These are phyloP conservation scores for Eumerus sabulonum DNA, from an alignment of 2,888 invertebrate species.

Conservation along the genomic window DNA sequence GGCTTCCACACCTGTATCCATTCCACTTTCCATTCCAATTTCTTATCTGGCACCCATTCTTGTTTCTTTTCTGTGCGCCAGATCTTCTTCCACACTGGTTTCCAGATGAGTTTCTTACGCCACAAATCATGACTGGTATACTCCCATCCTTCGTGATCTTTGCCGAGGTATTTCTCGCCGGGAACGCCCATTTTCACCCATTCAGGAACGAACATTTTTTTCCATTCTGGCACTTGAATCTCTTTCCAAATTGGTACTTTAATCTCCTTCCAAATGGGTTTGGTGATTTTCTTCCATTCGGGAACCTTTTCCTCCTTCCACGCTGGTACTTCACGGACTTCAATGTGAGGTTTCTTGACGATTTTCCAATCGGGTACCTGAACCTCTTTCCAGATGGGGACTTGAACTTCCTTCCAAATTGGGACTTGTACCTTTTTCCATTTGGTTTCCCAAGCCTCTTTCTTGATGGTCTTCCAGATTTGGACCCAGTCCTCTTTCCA, in stretches of 20 bases:
- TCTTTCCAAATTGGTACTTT: slow-evolving; percentile 85
- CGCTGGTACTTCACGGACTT: slow-evolving; percentile 87
- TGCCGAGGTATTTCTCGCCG: slow-evolving; percentile 89
- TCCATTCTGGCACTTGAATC: slow-evolving; percentile 80
- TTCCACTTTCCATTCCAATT: slow-evolving; percentile 82
- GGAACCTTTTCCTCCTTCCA: slow-evolving; percentile 87
- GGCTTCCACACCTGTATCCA: slow-evolving; percentile 87
- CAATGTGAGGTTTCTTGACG: slow-evolving; percentile 79
- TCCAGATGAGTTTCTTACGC: slow-evolving; percentile 88
- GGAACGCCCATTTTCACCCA: slow-evolving; percentile 85
- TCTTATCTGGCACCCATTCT: slow-evolving; percentile 87
- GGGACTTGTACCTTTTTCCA: slow-evolving; percentile 88
- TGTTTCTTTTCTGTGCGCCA: slow-evolving; percentile 90
- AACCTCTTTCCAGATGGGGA: slow-evolving; percentile 87
- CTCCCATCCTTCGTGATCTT: slow-evolving; percentile 90
- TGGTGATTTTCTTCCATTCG: slow-evolving; percentile 82
- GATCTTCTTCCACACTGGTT: slow-evolving; percentile 86
- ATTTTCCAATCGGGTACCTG: slow-evolving; percentile 88
- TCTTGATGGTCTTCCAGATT: slow-evolving; percentile 87
- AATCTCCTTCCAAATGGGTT: slow-evolving; percentile 83
- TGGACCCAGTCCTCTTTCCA: slow-evolving; percentile 90
- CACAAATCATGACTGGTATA: slow-evolving; percentile 91
- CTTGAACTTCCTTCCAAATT: slow-evolving; percentile 88
- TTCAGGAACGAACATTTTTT: slow-evolving; percentile 83
- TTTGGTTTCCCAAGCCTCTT: slow-evolving; percentile 86